Base-by-base conservation (phyloP, 2,888 invertebrate genomes). In the Diarsia mendica region DNA sequence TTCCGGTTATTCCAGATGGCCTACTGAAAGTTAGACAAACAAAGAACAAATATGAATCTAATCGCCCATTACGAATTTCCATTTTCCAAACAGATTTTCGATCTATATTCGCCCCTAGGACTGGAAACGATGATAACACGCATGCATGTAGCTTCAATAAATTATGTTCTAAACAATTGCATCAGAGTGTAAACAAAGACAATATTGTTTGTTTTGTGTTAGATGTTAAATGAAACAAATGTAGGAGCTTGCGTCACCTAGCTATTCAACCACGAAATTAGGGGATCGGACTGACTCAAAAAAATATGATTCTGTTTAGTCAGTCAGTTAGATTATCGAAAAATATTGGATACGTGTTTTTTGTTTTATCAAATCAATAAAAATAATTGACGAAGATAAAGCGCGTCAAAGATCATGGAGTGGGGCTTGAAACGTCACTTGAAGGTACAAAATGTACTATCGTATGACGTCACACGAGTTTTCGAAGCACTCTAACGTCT, bases 141-240 rank as follows among this genome's bases (percentile, higher is more conserved):
- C n/a, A n/a, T 28, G 28, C 44, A 28, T 46, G 2, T 68, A 39
- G 13, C 10, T 63, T 4, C n/a, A 53, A 71, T 71, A 63, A 63
- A 63, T 71, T 63, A 63, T 63, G 33, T 53, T 74, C n/a, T 71
- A 74, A 74, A 74, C 72, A 74, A 46, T 71, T 46, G 46, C 71
- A 71, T 74, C 71, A 44, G 46, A 51, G 46, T 51, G 20, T 48
- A 63, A 63, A 74, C 46, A 63, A 46, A 46, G 5, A 51, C 5
- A 23, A 10, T 8, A 44, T n/a, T 28, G 71, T 70, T 46, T 74
- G 46, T 71, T 71, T 68, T 51, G 60, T 70, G 61, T 74, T 11
- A 39, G 69, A 68, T 28, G 5, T 44, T 69, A 48, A 23, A 60
- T 68, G 20, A n/a, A 69, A 44, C 3, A 18, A 73, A 60, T 60